Evolutionary conservation across 2,113 vertebrate genomes (phyloP).

Genomic region (Pterocles orientalis): DNA sequence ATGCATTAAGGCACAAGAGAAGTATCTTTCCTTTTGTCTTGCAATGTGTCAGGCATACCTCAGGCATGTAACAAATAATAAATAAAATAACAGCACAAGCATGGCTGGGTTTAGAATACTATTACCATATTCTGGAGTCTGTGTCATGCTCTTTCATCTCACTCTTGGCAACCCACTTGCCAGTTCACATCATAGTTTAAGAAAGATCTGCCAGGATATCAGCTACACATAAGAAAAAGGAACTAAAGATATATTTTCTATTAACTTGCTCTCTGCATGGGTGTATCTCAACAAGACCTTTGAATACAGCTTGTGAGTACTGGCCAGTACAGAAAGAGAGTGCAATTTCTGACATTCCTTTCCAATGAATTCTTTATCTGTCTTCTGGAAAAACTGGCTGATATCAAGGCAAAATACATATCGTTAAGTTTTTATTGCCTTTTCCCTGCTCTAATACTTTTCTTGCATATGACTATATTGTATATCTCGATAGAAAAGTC

Average conservation of each 20-base stretch:
- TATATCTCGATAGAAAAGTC: neutral
- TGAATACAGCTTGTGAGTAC: neutral
- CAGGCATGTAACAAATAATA: constrained; percentile 28
- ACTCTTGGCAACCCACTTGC: neutral
- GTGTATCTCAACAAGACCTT: neutral
- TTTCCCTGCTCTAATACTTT: neutral
- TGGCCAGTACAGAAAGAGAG: neutral
- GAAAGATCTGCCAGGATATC: constrained; percentile 3
- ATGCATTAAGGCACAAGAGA: neutral
- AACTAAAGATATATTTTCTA: neutral
- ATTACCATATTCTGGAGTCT: neutral
- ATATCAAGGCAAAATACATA: neutral
- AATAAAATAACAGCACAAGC: constrained; percentile 14
- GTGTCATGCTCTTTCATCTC: constrained; percentile 23
- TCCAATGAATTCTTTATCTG: constrained; percentile 12
- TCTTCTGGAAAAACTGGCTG: neutral
- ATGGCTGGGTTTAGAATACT: neutral
- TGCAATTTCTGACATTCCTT: neutral
- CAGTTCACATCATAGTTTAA: neutral
- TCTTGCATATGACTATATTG: neutral
- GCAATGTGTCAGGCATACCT: neutral
- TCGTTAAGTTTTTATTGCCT: neutral
- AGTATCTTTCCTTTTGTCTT: neutral
- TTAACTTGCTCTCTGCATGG: neutral
- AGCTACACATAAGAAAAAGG: neutral